Evolutionary conservation across 2,113 vertebrate genomes (phyloP).

Genomic region (Silurus meridionalis): DNA sequence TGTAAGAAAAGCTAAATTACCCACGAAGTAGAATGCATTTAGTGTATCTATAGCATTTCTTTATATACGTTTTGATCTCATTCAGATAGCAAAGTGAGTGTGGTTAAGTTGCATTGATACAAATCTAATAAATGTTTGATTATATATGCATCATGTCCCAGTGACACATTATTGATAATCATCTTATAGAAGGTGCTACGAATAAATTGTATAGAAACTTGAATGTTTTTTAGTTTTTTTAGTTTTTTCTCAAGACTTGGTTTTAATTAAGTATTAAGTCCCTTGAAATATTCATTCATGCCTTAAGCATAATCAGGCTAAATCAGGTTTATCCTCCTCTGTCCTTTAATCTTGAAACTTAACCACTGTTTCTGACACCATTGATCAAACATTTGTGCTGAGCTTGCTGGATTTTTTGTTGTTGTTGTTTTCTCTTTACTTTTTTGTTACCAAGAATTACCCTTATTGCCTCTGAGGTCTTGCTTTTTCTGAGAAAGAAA

Average conservation of each 20-base stretch:
- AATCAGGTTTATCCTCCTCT: neutral
- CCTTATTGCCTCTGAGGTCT: conserved; percentile 19
- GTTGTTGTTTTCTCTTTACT: too few relatives aligned
- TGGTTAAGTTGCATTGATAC: neutral
- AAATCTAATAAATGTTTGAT: neutral
- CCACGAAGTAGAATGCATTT: neutral
- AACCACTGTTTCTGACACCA: conserved; percentile 22
- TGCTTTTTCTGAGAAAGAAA: conserved; percentile 36
- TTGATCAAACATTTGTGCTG: conserved; percentile 37
- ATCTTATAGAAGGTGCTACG: neutral
- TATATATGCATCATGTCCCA: neutral
- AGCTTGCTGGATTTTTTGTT: neutral
- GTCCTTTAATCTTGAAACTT: neutral
- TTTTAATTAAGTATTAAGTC: neutral
- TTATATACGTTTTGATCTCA: neutral
- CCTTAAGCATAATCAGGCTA: neutral
- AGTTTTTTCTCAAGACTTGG: neutral
- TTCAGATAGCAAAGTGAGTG: neutral
- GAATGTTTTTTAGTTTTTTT: too few relatives aligned
- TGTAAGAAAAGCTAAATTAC: neutral
- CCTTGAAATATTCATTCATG: neutral
- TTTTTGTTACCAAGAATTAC: conserved; percentile 23
- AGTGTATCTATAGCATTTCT: neutral
- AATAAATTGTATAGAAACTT: neutral
- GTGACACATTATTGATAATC: neutral